Base-by-base conservation (phyloP, 1,140 invertebrate genomes). In the Drosophila tani region DNA sequence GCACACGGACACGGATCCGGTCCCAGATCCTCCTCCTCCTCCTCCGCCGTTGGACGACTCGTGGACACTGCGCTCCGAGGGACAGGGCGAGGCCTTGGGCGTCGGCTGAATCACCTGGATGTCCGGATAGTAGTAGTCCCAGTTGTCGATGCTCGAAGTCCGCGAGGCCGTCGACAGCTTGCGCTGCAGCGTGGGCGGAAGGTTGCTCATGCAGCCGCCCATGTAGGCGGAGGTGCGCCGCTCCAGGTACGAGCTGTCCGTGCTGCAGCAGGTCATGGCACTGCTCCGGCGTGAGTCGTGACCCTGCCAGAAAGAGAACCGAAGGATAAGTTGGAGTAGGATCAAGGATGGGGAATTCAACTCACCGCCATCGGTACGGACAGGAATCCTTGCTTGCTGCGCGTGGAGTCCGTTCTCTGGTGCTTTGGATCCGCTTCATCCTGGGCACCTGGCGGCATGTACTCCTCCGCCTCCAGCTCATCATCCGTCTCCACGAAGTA, bases 221-320 rank as follows among this genome's bases (percentile, higher is more conserved):
- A 95, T 95, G 63, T 96, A 95, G 15, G 96, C 96, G 5, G 96
- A 96, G 64, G 95, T 96, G 66, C 96, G 94, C 50, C 96, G 94
- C 85, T 97, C 96, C 77, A 97, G 93, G 84, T 97, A 97, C 46
- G 96, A 96, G 91, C 96, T 96, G 55, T 96, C 96, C 15, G 96
- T 96, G 84, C 96, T 97, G 77, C 96, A 97, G 88, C 96, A 97
- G 14, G 96, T 97, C 68, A 96, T 95, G 50, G 96, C 96, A 87
- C 96, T 97, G 62, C 95, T 94, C 14, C 96, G 94, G 17, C 96
- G 94, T 41, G 95, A 94, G 40, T 95, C 94, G 29, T 93, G 81
- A 24, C 90, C 90, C 84, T 88, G 57, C 9, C 11, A 47, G 45
- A 49, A 47, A 17, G 15, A 29, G 27, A 38, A 12, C 50, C 24